Evolutionary conservation across 2,797 vertebrate species (phyloP).

Genomic region (Acestrorhynchus altus): DNA sequence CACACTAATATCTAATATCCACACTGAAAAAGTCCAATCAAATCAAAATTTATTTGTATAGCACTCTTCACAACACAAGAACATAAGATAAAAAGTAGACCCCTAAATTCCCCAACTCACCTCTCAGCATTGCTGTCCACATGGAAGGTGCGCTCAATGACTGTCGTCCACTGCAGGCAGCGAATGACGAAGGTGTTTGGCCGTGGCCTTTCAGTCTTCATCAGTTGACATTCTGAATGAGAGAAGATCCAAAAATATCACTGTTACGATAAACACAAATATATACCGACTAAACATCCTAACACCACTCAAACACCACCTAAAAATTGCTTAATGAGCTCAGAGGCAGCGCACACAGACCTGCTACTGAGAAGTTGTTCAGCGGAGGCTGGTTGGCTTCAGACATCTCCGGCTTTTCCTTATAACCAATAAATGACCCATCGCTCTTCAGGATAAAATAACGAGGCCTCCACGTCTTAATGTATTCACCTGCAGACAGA

Average conservation of each 20-base stretch:
- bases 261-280: neutral
- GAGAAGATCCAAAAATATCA: too few species aligned
- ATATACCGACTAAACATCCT: neutral
- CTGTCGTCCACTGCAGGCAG: conserved; percentile 95
- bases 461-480: conserved; percentile 94
- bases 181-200: conserved; percentile 96
- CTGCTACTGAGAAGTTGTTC: conserved; percentile 96
- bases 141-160: conserved; percentile 94
- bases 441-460: conserved; percentile 95
- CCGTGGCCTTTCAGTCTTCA: conserved; percentile 92
- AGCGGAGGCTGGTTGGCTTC: conserved; percentile 89
- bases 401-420: conserved; percentile 88
- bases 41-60: too few species aligned
- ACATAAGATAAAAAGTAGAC: too few species aligned
- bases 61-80: too few species aligned
- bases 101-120: conserved; percentile 62
- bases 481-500: conserved; percentile 86
- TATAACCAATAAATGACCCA: conserved; percentile 95
- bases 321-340: neutral
- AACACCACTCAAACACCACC: neutral
- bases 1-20: too few species aligned
- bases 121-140: conserved; percentile 91
- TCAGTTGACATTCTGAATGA: conserved; percentile 91
- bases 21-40: too few species aligned
- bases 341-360: conserved; percentile 64